Percentiles rank a stretch among this genome's conserved stretches.
phyloP scores from a whole-genome alignment of 2,888 invertebrate species.

The Hypena proboscidalis region DNA sequence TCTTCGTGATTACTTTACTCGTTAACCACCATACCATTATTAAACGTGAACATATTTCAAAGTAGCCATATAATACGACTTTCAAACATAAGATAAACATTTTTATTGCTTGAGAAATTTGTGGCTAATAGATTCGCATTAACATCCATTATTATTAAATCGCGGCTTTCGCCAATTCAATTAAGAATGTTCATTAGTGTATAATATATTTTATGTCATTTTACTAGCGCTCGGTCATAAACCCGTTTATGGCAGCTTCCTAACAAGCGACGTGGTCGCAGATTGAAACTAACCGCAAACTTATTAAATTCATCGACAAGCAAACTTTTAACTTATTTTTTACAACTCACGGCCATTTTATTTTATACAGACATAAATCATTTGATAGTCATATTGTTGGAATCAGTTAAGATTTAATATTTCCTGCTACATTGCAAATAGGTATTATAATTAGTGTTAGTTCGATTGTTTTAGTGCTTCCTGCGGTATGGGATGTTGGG shows the following conservation, averaged over 20 bases:
- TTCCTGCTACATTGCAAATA: constrained; percentile 38
- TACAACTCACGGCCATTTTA: constrained; percentile 3
- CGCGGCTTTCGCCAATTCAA: constrained; percentile 39
- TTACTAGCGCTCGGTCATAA: constrained; percentile 54
- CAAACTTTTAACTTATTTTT: constrained; percentile 50
- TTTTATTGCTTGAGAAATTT: constrained; percentile 22
- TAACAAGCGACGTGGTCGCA: constrained; percentile 69
- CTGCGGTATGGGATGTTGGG: constrained; percentile 64
- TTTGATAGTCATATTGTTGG: constrained; percentile 20
- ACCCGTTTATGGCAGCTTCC: constrained; percentile 59
- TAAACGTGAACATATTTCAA: constrained; percentile 9
- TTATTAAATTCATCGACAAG: constrained; percentile 70
- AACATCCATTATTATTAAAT: constrained; percentile 36
- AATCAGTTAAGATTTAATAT: constrained; percentile 46
- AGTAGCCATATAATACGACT: too few species aligned
- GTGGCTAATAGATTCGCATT: constrained; percentile 35
- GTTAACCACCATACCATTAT: constrained; percentile 39
- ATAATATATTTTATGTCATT: constrained; percentile 49
- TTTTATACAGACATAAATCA: constrained; percentile 1
- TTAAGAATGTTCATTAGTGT: constrained; percentile 40
- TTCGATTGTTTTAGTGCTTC: constrained; percentile 70
- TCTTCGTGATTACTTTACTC: constrained; percentile 41
- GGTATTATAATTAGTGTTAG: constrained; percentile 42
- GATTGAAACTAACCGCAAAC: constrained; percentile 73
- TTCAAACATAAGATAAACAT: too few species aligned